Evolutionary conservation across 2,797 vertebrate species (phyloP).

Genomic region (Agapornis canus): DNA sequence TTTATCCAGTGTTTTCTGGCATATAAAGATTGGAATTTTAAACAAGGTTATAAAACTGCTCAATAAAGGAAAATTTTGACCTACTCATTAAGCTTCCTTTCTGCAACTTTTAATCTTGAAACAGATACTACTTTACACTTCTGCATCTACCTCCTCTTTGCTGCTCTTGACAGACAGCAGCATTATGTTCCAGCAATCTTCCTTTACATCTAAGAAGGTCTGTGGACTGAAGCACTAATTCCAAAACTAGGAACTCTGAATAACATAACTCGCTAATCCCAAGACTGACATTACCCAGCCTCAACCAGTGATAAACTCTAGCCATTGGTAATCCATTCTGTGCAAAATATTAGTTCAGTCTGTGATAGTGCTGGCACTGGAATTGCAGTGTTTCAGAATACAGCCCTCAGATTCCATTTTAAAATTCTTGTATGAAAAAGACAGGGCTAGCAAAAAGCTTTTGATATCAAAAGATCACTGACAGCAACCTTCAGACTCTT

Average conservation of each 20-base stretch:
- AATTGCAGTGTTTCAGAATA: not conserved
- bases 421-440: not conserved
- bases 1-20: not conserved
- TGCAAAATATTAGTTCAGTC: rapidly evolving
- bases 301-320: rapidly evolving
- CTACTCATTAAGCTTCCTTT: not conserved
- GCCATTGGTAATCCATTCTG: rapidly evolving
- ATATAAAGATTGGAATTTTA: not conserved
- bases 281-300: not conserved
- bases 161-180: not conserved
- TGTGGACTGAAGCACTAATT: not conserved
- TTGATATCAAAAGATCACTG: not conserved
- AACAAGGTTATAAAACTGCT: not conserved
- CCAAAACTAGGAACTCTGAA: not conserved
- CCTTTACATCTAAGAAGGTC: not conserved
- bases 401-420: not conserved
- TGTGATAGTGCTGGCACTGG: not conserved
- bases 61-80: not conserved
- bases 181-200: not conserved
- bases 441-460: not conserved
- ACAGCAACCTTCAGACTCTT: not conserved
- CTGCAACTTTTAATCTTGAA: not conserved
- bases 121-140: not conserved
- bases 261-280: rapidly evolving
- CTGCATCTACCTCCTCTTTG: not conserved